Conservation (phyloP, 1,140 invertebrate genomes). For the Drosophila aff. region DNA sequence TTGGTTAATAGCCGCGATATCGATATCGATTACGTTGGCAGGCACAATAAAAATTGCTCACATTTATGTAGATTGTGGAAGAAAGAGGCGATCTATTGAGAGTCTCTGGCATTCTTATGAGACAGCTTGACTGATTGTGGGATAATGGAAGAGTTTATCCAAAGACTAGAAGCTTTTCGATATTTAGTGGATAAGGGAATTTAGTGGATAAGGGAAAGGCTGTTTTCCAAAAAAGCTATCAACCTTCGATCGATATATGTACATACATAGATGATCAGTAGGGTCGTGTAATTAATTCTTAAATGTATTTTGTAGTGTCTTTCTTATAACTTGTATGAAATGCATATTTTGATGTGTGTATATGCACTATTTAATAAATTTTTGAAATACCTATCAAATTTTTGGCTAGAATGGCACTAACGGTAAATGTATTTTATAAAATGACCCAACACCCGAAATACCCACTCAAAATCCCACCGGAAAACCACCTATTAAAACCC, state of each 20-base stretch:
- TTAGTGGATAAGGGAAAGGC: constrained; percentile 9
- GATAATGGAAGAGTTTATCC: constrained; percentile 25
- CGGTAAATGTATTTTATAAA: too few species aligned
- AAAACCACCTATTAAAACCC: not conserved
- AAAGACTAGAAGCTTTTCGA: constrained; percentile 51
- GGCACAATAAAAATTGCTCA: constrained; percentile 76
- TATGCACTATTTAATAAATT: too few species aligned
- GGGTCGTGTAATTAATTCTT: not conserved
- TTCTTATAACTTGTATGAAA: not conserved
- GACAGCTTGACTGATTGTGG: constrained; percentile 59
- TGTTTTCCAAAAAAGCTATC: constrained; percentile 8
- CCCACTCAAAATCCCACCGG: not conserved
- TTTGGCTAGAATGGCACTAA: too few species aligned
- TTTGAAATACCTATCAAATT: too few species aligned
- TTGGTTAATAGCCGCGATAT: constrained; percentile 79
- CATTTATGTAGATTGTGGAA: constrained; percentile 59
- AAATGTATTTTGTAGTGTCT: not conserved
- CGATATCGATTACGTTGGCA: constrained; percentile 76
- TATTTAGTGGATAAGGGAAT: constrained; percentile 8
- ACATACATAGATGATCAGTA: not conserved
- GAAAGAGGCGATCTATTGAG: constrained; percentile 42
- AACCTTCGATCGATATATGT: not conserved
- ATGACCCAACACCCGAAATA: too few species aligned
- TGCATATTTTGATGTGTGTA: not conserved
- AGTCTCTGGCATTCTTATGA: constrained; percentile 47